phyloP scores from a whole-genome alignment of 53 echinoderm and acorn worm species.

The Echinometra lucunter region DNA sequence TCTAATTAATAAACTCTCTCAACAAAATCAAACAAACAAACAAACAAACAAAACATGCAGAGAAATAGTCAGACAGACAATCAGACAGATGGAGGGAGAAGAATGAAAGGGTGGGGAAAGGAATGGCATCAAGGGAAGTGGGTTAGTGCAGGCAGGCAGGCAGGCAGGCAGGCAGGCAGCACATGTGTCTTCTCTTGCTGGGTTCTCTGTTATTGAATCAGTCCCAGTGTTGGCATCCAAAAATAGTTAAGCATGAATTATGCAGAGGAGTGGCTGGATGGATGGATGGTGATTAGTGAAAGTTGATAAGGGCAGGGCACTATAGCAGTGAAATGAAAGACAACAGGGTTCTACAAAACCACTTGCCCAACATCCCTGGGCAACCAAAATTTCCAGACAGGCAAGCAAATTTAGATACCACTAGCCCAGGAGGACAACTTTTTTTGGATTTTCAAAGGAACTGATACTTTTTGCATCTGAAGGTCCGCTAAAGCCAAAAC shows the following conservation, averaged over 20 bases:
- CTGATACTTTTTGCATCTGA: too few species aligned
- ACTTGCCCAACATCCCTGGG: too few species aligned
- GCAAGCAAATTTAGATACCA: too few species aligned
- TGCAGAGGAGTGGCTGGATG: conserved; percentile 16
- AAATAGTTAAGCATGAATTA: conserved; percentile 57
- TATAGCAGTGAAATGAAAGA: not conserved
- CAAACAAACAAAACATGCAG: not conserved
- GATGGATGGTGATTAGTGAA: conserved; percentile 8
- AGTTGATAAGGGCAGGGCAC: not conserved
- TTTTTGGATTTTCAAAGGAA: too few species aligned
- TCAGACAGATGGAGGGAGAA: not conserved
- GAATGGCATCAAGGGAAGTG: not conserved
- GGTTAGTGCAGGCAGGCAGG: conserved; percentile 4
- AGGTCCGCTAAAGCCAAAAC: too few species aligned
- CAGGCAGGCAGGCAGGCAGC: not conserved
- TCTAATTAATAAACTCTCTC: not conserved
- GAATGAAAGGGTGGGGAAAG: not conserved
- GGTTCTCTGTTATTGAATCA: conserved; percentile 59
- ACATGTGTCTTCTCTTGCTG: conserved; percentile 63
- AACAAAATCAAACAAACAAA: conserved; percentile 58
- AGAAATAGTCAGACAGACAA: too few species aligned
- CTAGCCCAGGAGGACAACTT: too few species aligned
- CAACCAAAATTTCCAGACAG: too few species aligned
- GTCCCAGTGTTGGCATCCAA: conserved; percentile 26
- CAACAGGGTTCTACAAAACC: too few species aligned